Evolutionary conservation across 2,888 invertebrate genomes (phyloP), one percentile per base, ranked within the genome.

Genomic region (Automeris io): DNA sequence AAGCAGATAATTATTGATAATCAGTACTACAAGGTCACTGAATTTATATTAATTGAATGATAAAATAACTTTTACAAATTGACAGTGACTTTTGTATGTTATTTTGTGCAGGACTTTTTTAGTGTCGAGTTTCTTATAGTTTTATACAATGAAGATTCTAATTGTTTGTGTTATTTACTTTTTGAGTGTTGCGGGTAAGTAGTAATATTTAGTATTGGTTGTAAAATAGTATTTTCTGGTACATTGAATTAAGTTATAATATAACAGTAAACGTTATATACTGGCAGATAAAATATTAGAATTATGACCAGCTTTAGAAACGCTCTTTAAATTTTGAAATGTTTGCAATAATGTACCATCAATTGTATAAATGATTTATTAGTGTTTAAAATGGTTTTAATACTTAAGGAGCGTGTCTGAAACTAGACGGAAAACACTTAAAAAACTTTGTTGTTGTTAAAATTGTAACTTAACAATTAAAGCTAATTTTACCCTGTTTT

Each of bases 111-210:
- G 12, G 6, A 12, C 9, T 22, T 21, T 12, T 13, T 7, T n/a
- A 7, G 18, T 22, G 11, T 23, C 5, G 22, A 22, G 25, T 18
- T 38, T 21, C 18, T 21, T 26, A 13, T 21, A 18, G 16, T 13
- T 8, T 13, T 26, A 7, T 16, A 62, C 60, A 48, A 70, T 70
- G 68, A 59, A 56, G 47, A 38, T 54, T 24, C 45, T 44, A 35
- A 29, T 63, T 39, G 40, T 62, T 44, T 55, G 62, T 42, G 33
- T 64, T 45, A 44, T 60, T 48, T 56, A 43, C 47, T 47, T 55
- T 18, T 35, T 66, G 13, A 33, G 45, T 37, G 51, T 46, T 8
- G 47, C 49, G 42, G 70, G 74, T 71, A 40, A 56, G 68, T 44
- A 13, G 1, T 18, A 18, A 42, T 29, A 2, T 32, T 35, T 24